Base-by-base conservation (phyloP, 2,797 vertebrate species). In the Myotis pilosus region DNA sequence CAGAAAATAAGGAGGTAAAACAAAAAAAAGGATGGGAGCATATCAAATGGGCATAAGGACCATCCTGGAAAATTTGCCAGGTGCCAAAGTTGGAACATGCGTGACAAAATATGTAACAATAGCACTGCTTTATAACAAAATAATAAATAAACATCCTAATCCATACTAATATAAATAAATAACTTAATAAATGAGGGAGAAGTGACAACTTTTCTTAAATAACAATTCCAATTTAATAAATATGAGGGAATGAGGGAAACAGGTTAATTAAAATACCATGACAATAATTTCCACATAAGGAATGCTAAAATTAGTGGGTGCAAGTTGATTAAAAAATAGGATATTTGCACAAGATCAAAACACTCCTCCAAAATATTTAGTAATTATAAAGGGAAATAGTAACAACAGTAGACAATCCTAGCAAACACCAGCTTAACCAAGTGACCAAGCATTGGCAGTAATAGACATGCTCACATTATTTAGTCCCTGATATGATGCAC, bases 321-420 rank as follows among this genome's bases (percentile, higher is more conserved):
- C 62, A 62, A 72, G 64, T 74, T 38, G 74, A 90, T 36, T 38
- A 11, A 94, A 90, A 93, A 84, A 75, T n/a, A 69, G 41, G 19
- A 22, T 80, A 83, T 80, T 71, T 69, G 8, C 28, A n/a, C 36
- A 92, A 64, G 33, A 82, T 89, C 38, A 82, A 87, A 87, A 33
- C 36, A 53, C 36, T 44, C 66, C 47, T 60, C 49, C 23, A 15
- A 84, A 88, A 55, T 76, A 85, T 51, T 86, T 30, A 66, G 23
- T 71, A 68, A 93, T 66, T 78, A 66, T 57, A 89, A 64, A 87
- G 25, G 38, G 83, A 93, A 93, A 80, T 19, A 72, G 28, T 79
- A 93, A 83, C 30, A 69, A 79, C 6, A 8, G 51, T 53, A 51
- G 33, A 78, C 64, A 68, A 78, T 79, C 23, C 23, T 74, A 69